phyloP scores from a whole-genome alignment of 2,113 vertebrate species.

The Tor tambroides region DNA sequence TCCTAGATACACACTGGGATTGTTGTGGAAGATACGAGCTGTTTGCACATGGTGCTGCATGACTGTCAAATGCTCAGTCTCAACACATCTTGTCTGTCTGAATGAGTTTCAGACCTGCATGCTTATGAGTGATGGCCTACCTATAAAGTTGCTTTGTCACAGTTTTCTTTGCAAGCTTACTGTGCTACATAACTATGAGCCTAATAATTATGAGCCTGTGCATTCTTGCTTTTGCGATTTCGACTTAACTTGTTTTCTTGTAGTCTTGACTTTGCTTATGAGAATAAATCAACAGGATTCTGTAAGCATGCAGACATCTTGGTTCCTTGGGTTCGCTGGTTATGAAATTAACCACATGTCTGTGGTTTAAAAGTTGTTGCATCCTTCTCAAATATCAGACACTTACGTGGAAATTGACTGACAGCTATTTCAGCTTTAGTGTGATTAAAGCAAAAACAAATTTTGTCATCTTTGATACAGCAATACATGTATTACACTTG shows the following conservation, averaged over 20 bases:
- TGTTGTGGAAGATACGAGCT: constrained; percentile 56
- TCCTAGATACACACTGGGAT: constrained; percentile 59
- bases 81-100: constrained; percentile 19
- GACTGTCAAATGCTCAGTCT: constrained; percentile 47
- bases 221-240: not conserved
- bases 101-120: not conserved
- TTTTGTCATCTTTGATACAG: not conserved
- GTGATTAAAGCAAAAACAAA: not conserved
- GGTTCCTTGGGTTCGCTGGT: not conserved
- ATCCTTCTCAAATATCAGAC: not conserved
- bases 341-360: not conserved
- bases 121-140: not conserved
- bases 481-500: not conserved
- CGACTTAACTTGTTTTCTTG: not conserved
- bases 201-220: not conserved
- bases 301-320: not conserved
- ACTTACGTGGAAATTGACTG: not conserved
- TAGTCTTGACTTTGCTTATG: not conserved
- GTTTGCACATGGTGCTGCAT: constrained; percentile 64
- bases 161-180: not conserved
- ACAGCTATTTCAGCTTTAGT: not conserved
- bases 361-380: not conserved
- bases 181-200: not conserved
- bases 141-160: not conserved
- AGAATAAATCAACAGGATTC: not conserved